Conservation (phyloP, 37 sponge, comb jelly and placozoan genomes). For the Petrosia ficiformis region DNA sequence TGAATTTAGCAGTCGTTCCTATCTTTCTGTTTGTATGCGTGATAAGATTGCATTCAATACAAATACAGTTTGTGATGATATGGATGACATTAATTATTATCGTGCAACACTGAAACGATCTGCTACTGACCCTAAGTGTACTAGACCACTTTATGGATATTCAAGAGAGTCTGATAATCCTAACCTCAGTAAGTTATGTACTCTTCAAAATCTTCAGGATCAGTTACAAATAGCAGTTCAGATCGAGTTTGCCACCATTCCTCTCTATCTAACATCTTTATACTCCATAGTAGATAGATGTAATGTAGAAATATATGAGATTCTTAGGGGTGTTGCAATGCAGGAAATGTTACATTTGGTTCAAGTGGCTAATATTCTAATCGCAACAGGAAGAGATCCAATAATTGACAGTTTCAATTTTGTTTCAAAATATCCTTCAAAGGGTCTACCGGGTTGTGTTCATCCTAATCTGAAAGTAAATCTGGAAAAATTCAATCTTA, state of each 20-base stretch:
- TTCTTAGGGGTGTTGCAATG: slow-evolving; percentile 31
- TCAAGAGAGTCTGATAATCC: neutral
- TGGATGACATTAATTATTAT: neutral
- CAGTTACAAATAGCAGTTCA: slow-evolving; percentile 36
- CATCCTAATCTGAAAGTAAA: slow-evolving; percentile 26
- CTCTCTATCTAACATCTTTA: slow-evolving; percentile 45
- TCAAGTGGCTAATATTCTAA: slow-evolving; percentile 55
- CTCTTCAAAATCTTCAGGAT: neutral
- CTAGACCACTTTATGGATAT: neutral
- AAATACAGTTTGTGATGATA: neutral
- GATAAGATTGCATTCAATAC: neutral
- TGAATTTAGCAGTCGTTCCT: neutral
- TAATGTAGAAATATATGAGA: slow-evolving; percentile 29
- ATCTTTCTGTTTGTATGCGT: neutral
- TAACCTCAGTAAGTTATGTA: neutral
- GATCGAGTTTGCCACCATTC: slow-evolving; percentile 50
- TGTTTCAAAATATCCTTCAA: slow-evolving; percentile 26
- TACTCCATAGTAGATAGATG: slow-evolving; percentile 44
- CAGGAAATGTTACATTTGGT: slow-evolving; percentile 63
- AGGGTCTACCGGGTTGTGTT: slow-evolving; percentile 43
- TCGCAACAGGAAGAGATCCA: slow-evolving; percentile 39
- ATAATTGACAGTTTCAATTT: slow-evolving; percentile 21
- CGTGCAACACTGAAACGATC: neutral
- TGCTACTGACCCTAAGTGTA: neutral
- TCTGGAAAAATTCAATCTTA: slow-evolving; percentile 19